Base-by-base conservation (phyloP, 2,888 invertebrate genomes). In the Cheilosia pagana region DNA sequence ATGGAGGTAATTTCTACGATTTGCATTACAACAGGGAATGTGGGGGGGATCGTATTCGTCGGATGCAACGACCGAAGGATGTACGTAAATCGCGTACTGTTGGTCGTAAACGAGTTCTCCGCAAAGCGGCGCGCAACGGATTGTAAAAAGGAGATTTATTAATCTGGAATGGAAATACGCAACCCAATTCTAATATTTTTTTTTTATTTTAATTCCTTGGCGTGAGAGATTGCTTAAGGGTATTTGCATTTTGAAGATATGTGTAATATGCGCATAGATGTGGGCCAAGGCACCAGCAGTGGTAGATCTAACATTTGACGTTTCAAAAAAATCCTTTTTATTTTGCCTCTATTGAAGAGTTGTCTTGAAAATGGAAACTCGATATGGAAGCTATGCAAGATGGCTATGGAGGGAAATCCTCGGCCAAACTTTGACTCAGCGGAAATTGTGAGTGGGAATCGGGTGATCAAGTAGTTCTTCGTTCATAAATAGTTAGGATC, bases 1-100 rank as follows among this genome's bases (percentile, higher is more conserved):
- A 86, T 77, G 55, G 86, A 75, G 86, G 81, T 86, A 86, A 86
- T 86, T 81, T 76, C 76, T 75, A 55, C 65, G 81, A 75, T 71
- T 75, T 76, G 71, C 81, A 75, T 85, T 85, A 75, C 59, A 68
- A 52, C 41, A 28, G 52, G 21, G 19, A 8, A 28, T 28, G 23
- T 2, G n/a, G 3, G 19, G 57, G 63, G 14, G 45, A 31, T 39
- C 39, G 78, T 16, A 60, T 60, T 77, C 45, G 70, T 65, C 52
- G 65, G 55, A 57, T 67, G 50, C 59, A 43, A 19, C 68, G 70
- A 75, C 16, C 68, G 70, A 75, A 45, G 65, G 67, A 85, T 85
- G 81, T 50, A 50, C 21, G 23, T 70, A 67, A 85, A 75, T 65
- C 75, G 81, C 74, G 21, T 12, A 6, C 25, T 43, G 55, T 53